These are phyloP conservation scores for Elanoides forficatus DNA, from an alignment of 2,113 vertebrate genomes.

Conservation along the genomic window DNA sequence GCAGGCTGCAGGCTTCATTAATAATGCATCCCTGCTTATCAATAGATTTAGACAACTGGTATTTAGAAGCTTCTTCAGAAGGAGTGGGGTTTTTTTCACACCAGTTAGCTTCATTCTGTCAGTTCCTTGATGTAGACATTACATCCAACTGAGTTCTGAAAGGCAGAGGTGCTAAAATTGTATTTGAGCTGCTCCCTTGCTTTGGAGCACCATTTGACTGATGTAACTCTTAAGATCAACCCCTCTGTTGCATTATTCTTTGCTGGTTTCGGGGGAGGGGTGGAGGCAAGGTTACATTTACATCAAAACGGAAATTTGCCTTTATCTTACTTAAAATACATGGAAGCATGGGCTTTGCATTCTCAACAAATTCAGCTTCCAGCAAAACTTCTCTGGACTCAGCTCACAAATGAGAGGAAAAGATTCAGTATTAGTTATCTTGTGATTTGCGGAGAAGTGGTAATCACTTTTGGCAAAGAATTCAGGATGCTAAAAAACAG, in stretches of 20 bases:
- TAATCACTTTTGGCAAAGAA: background rate
- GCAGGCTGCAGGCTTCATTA: slow-evolving; percentile 80
- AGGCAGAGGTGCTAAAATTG: slow-evolving; percentile 70
- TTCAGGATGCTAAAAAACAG: background rate
- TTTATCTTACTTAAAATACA: slow-evolving; percentile 4
- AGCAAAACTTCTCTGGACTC: background rate
- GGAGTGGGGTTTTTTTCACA: slow-evolving; percentile 65
- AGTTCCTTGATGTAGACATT: slow-evolving; percentile 82
- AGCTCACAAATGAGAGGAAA: background rate
- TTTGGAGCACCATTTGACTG: slow-evolving; percentile 56
- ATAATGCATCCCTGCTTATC: slow-evolving; percentile 86
- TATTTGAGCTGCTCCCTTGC: slow-evolving; percentile 50
- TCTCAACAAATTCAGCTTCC: background rate
- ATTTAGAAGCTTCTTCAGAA: slow-evolving; percentile 83
- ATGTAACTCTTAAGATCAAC: slow-evolving; percentile 36
- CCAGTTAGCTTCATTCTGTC: slow-evolving; percentile 80
- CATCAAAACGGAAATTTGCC: background rate
- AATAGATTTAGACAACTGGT: slow-evolving; percentile 87
- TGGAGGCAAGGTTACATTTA: background rate
- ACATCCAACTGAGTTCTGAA: slow-evolving; percentile 75
- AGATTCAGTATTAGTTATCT: background rate
- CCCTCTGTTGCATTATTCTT: background rate
- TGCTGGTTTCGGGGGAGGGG: background rate
- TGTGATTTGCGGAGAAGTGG: background rate
- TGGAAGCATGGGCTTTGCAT: background rate